These are phyloP conservation scores for Homalodisca vitripennis DNA, from an alignment of 1,140 invertebrate genomes.

Conservation along the genomic window DNA sequence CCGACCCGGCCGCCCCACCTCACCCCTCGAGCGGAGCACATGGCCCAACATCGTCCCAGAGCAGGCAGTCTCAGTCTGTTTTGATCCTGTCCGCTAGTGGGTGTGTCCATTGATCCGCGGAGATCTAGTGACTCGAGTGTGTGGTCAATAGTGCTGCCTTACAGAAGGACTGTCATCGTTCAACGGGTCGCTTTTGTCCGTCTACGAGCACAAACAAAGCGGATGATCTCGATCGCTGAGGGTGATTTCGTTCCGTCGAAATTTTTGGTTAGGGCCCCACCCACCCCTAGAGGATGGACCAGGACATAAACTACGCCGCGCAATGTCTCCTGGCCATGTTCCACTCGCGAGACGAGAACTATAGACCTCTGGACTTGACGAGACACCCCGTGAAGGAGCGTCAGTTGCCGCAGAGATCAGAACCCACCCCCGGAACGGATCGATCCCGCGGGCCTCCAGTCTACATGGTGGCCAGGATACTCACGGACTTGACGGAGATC, in stretches of 20 bases:
- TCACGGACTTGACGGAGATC: constrained; percentile 57
- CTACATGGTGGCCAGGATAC: constrained; percentile 59
- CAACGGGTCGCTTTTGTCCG: background rate
- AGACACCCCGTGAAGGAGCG: constrained; percentile 26
- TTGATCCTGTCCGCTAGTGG: constrained; percentile 7
- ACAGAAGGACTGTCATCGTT: background rate
- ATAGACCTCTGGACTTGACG: constrained; percentile 44
- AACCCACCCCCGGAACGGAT: constrained; percentile 27
- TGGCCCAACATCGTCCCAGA: constrained; percentile 7
- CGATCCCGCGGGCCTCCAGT: constrained; percentile 42
- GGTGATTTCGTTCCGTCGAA: too few species aligned
- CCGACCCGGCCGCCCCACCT: too few species aligned
- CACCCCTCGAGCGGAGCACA: constrained; percentile 16
- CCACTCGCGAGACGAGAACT: constrained; percentile 40
- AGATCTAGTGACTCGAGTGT: too few species aligned
- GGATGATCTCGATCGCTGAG: background rate
- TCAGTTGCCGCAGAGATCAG: constrained; percentile 37
- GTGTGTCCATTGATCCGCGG: background rate
- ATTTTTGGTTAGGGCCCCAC: constrained; percentile 23
- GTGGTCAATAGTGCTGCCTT: too few species aligned
- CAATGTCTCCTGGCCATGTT: constrained; percentile 62
- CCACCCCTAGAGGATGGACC: constrained; percentile 43
- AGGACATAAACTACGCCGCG: constrained; percentile 56
- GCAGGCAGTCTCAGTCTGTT: constrained; percentile 18
- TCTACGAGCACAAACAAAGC: background rate